These are phyloP conservation scores for Eubucco bourcierii DNA, from an alignment of 2,113 vertebrate species.

Conservation along the genomic window DNA sequence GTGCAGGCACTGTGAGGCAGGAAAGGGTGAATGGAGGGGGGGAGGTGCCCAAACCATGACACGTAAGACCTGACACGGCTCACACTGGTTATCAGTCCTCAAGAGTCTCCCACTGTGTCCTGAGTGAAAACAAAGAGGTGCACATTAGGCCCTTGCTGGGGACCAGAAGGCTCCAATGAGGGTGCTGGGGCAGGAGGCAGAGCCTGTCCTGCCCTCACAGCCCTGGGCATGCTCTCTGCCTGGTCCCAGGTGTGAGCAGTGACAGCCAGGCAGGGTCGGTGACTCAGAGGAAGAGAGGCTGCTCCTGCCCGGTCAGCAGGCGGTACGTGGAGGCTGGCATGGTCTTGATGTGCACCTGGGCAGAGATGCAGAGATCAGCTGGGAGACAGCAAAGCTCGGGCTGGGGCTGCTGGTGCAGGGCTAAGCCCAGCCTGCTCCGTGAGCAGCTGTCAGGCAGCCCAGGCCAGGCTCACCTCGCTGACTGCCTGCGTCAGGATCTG, in stretches of 20 bases:
- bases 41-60: neutral
- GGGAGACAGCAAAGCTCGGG: rapidly evolving
- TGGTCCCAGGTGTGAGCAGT: rapidly evolving
- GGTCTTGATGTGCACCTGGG: constrained; percentile 93
- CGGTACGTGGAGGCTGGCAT: constrained; percentile 95
- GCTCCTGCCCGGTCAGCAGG: constrained; percentile 93
- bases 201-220: neutral
- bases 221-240: rapidly evolving
- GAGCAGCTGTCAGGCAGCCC: rapidly evolving
- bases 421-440: neutral
- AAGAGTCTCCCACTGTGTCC: neutral
- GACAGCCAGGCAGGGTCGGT: rapidly evolving
- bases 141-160: neutral
- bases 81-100: neutral
- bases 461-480: constrained; percentile 79
- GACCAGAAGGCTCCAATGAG: neutral
- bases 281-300: constrained; percentile 87
- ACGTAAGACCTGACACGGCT: neutral
- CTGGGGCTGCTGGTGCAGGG: neutral
- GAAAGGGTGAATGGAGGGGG: neutral
- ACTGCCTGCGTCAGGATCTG: constrained; percentile 87
- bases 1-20: neutral
- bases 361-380: neutral
- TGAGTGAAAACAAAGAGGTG: neutral
- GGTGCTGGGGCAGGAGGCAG: neutral